Conservation (phyloP, 2,113 vertebrate genomes). For the Scolopax mira region DNA sequence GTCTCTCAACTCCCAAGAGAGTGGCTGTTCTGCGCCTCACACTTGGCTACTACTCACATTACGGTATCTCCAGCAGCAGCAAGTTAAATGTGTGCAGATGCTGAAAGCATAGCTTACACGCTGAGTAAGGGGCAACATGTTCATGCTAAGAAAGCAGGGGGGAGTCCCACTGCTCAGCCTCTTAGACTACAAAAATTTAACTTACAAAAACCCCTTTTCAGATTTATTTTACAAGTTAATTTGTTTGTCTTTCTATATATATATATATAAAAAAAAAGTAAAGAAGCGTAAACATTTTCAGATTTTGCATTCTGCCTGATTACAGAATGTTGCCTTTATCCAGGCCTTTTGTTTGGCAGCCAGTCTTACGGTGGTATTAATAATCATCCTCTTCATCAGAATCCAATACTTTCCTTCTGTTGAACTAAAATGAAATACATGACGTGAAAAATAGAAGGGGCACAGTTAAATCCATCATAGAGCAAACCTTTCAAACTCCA, state of each 20-base stretch:
- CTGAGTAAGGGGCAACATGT: neutral
- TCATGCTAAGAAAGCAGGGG: neutral
- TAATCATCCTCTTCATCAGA: slow-evolving; percentile 95
- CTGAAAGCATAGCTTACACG: neutral
- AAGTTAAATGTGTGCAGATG: neutral
- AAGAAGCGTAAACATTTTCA: slow-evolving; percentile 48
- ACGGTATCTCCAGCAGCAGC: neutral
- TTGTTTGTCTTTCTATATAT: slow-evolving; percentile 6
- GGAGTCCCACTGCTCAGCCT: neutral
- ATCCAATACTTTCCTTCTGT: slow-evolving; percentile 95
- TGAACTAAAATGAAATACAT: slow-evolving; percentile 80
- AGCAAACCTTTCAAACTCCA: neutral
- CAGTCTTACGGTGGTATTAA: slow-evolving; percentile 36
- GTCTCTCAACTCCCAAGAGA: neutral
- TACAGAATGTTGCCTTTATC: neutral
- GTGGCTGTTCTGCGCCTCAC: neutral
- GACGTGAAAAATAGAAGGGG: neutral
- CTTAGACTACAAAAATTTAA: slow-evolving; percentile 36
- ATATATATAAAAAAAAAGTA: neutral
- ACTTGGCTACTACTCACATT: neutral
- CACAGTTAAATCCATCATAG: neutral
- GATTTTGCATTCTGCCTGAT: slow-evolving; percentile 29
- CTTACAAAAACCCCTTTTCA: slow-evolving; percentile 42
- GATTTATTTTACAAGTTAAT: neutral
- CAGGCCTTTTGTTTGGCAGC: slow-evolving; percentile 22